Percentiles rank a stretch among this genome's conserved stretches.
phyloP scores from a whole-genome alignment of 1,140 invertebrate species.

The Tetramorium alpestre region DNA sequence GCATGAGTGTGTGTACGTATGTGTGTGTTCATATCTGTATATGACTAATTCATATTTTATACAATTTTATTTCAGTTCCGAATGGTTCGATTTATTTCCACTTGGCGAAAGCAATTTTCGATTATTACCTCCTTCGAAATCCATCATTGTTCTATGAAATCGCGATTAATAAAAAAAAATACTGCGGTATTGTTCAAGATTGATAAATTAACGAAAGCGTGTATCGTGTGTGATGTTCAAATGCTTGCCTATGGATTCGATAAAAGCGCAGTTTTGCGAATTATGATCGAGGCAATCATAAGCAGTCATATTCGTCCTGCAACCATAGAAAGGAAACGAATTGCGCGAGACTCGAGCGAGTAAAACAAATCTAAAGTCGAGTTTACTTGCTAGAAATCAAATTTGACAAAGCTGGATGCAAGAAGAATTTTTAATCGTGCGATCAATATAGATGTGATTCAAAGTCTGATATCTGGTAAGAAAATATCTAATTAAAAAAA shows the following conservation, averaged over 20 bases:
- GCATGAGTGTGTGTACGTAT: background rate
- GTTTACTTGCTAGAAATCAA: conserved; percentile 33
- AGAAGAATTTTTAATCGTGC: conserved; percentile 29
- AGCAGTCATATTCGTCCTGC: conserved; percentile 39
- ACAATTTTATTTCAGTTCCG: background rate
- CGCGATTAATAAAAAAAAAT: background rate
- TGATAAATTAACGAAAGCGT: background rate
- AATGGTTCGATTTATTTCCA: background rate
- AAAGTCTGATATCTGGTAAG: conserved; percentile 30
- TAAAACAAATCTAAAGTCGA: conserved; percentile 35
- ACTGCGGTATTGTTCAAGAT: background rate
- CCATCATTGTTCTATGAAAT: background rate
- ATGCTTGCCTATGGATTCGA: background rate
- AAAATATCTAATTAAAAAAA: conserved; percentile 33
- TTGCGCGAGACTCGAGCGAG: background rate
- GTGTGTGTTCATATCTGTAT: background rate
- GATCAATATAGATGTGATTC: background rate
- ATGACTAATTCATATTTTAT: background rate
- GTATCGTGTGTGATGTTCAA: background rate
- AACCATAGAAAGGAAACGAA: conserved; percentile 33
- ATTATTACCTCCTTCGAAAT: background rate
- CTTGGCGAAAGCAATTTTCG: background rate
- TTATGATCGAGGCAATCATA: background rate
- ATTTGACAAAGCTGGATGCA: conserved; percentile 60
- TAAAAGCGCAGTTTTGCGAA: conserved; percentile 8